Evolutionary conservation across 2,888 invertebrate species (phyloP), one percentile per base, ranked within the genome.

Genomic region (Caenorhabditis panamensis): DNA sequence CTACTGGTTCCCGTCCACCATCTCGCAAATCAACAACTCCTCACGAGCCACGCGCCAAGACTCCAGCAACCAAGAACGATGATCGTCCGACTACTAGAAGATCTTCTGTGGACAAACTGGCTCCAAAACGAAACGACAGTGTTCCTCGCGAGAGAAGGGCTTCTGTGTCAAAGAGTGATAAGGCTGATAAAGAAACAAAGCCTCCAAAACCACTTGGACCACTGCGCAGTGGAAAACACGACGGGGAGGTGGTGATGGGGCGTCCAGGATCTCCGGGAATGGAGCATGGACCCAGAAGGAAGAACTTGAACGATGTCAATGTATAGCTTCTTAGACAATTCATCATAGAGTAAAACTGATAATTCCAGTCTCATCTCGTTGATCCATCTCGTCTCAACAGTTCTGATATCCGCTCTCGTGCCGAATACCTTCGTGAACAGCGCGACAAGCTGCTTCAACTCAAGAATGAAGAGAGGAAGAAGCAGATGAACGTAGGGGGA

Each of bases 361-460:
- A 44, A 37, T 77, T 77, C 61, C 64, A 86, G 86, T 62, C 83
- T 16, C 81, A 83, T 16, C 61, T 86, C 9, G 68, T 66, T 22
- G 80, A 84, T 13, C 24, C 67, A 1, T 64, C 67, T 49, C 81
- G 83, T 13, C 26, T 84, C 41, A 81, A 76, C 59, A 78, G 82
- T 2, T 84, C 82, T 0, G 83, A 82, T 86, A 92, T 96, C 58
- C 93, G 93, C 80, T 94, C 94, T 72, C 93, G 97, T 0, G 95
- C 96, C 89, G 94, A 95, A 84, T 97, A 96, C 91, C 92, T 97
- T 72, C 94, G 95, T 67, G 94, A 95, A 79, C 96, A 97, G 91
- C 93, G 97, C 26, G 97, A 97, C 91, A 96, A 96, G 91, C 93
- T 97, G 66, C 93, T 97, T 53, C 95, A 95, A 22, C 92, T 96